phyloP scores from a whole-genome alignment of 2,113 vertebrate species.

The Chlamydotis undulata region DNA sequence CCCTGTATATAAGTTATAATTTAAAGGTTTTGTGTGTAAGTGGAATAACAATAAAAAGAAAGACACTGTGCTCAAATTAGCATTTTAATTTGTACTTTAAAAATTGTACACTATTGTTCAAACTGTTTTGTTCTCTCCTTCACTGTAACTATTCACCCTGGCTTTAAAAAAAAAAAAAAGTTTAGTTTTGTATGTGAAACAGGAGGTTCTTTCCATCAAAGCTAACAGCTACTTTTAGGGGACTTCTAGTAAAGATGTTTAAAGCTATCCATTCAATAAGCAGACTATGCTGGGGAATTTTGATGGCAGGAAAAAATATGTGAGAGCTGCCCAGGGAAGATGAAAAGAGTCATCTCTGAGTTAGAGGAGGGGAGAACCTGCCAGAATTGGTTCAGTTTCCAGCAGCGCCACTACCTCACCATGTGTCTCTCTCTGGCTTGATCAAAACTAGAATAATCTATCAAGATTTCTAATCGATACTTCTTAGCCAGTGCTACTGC shows the following conservation, averaged over 20 bases:
- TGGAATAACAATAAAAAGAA: conserved; percentile 23
- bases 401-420: fast-evolving
- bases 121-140: conserved; percentile 23
- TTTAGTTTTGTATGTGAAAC: background rate
- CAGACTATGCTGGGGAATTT: background rate
- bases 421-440: background rate
- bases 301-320: background rate
- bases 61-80: conserved; percentile 12
- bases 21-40: background rate
- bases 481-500: background rate
- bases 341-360: background rate
- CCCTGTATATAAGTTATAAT: conserved; percentile 37
- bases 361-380: background rate
- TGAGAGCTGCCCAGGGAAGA: background rate
- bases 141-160: background rate
- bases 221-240: background rate
- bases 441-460: conserved; percentile 2
- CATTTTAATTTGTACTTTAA: conserved; percentile 36
- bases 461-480: background rate
- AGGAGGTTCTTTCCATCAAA: background rate
- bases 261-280: background rate
- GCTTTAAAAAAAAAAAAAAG: background rate
- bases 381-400: background rate
- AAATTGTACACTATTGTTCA: conserved; percentile 3
- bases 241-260: background rate